Base-by-base conservation (phyloP, 2,888 invertebrate genomes). In the Dryocosmus kuriphilus region DNA sequence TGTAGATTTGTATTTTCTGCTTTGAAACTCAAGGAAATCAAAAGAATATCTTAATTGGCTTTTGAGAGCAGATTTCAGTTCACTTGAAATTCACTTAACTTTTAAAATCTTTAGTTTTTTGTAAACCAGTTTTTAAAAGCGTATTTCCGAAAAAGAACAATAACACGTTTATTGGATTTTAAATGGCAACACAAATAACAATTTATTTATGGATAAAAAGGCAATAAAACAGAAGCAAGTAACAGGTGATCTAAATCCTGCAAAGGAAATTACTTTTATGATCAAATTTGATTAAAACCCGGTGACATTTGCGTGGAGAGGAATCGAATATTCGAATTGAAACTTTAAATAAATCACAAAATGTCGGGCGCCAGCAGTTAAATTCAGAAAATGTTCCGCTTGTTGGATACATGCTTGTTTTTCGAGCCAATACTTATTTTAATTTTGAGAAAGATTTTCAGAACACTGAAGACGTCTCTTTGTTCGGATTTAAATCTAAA, bases 311-410 rank as follows among this genome's bases (percentile, higher is more conserved):
- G 30, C 19, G n/a, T 71, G 16, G 11, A 51, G n/a, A 2, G 24
- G 46, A 71, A 46, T 46, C 24, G 6, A 57, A 24, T 46, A 46
- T 11, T 71, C 65, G 22, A 65, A 65, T 71, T 46, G 41, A 71
- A 71, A 71, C 30, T 51, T 51, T 46, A 67, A 67, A 67, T 67
- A 41, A 67, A 67, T 67, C 46, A 46, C 51, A 51, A 30, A 71
- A 51, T 51, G n/a, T 27, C 51, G 71, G 30, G 30, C 11, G n/a
- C 30, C n/a, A n/a, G 71, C 46, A 30, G 30, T 30, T 71, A 7
- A 27, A 71, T 51, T 51, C 71, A 32, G 51, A 51, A 71, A 51
- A 71, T 30, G 27, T 71, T 46, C 51, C 30, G 14, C 46, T 71
- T 51, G 51, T 30, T 71, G 30, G 51, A 30, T 51, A 46, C 19